Evolutionary conservation across 2,113 vertebrate genomes (phyloP).

Genomic region (Falcunculus frontatus): DNA sequence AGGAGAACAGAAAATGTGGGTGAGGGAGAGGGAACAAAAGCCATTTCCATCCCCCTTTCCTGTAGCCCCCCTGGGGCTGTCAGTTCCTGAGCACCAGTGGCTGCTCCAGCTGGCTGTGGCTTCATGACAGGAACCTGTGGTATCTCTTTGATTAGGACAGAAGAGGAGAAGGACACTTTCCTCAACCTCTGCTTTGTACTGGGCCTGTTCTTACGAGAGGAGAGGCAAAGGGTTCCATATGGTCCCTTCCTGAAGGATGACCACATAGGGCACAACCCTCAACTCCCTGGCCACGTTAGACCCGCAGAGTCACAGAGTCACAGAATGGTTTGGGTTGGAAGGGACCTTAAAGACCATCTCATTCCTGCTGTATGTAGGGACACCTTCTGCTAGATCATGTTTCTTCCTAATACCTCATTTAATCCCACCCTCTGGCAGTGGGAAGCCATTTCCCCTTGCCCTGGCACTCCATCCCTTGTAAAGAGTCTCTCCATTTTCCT

Average conservation of each 20-base stretch:
- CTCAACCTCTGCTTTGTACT: background rate
- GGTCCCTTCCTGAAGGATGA: background rate
- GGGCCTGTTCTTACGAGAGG: accelerated
- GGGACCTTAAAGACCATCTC: background rate
- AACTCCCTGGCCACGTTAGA: accelerated
- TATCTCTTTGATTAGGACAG: background rate
- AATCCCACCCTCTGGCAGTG: background rate
- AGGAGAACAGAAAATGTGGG: background rate
- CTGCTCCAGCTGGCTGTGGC: background rate
- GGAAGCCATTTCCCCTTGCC: background rate
- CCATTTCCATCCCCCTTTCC: background rate
- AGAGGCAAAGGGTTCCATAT: accelerated
- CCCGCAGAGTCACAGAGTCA: background rate
- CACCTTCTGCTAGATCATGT: background rate
- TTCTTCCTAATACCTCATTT: too few species aligned
- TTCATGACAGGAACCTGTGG: background rate
- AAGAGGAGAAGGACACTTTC: background rate
- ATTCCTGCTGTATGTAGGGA: background rate
- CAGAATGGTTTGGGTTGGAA: background rate
- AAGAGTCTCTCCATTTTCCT: background rate
- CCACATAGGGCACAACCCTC: background rate
- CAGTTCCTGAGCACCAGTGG: background rate
- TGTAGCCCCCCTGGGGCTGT: background rate
- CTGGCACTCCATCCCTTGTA: background rate
- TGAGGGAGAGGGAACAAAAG: background rate